Base-by-base conservation (phyloP, 2,888 invertebrate species). In the Panorpa germanica region DNA sequence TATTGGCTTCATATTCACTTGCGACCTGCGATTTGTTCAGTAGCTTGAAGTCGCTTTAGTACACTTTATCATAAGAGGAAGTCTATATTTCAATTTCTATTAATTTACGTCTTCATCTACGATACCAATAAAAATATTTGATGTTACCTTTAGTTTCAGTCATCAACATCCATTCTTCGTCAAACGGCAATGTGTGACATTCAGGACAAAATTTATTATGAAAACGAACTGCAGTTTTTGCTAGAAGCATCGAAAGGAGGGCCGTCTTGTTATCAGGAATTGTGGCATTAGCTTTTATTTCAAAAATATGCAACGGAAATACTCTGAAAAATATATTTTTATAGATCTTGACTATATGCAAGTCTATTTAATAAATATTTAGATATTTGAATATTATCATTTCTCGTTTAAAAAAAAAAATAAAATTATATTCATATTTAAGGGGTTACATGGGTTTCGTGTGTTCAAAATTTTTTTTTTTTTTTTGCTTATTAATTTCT, bases 181-280 rank as follows among this genome's bases (percentile, higher is more conserved):
- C 71, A 46, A 76, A 72, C 3, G 86, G 86, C 40, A 85, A 80
- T 37, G 77, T 80, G 51, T 91, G 90, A 49, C 90, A 90, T 37
- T 73, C 72, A 4, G 86, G 72, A 47, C 88, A 90, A 30, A 88
- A 70, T 45, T 73, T 78, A 49, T 88, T 85, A 52, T 91, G 90
- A 53, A 91, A 91, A 23, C 85, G 83, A 47, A 90, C 76, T 9
- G 86, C 88, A 20, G 75, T 70, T 35, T 77, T 76, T 27, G 68
- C 68, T 35, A 64, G 61, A 42, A 88, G 52, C 71, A 86, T 80
- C 37, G 61, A 61, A 43, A 70, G 65, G 49, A 69, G 58, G 43
- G 73, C 67, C 5, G 70, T 70, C 53, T 85, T 85, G 39, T 72
- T 72, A 40, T 64, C 64, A 41, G 80, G 81, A 46, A 77, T 70